Evolutionary conservation across 2,113 vertebrate genomes (phyloP).

Genomic region (Pteruthius melanotis): DNA sequence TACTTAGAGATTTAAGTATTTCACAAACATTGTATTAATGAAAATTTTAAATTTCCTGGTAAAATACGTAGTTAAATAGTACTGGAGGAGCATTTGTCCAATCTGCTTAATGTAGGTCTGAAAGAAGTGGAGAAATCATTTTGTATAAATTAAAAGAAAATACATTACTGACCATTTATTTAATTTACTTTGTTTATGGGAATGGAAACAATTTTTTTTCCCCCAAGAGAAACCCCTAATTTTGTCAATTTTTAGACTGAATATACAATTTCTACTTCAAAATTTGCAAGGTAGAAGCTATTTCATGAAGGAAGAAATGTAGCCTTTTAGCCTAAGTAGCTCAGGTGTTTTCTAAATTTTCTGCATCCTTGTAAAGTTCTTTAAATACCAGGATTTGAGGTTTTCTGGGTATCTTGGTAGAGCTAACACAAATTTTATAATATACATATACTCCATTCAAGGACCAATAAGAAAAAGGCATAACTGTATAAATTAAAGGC

Average conservation of each 20-base stretch:
- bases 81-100: neutral
- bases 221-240: neutral
- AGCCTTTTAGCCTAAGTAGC: neutral
- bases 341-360: neutral
- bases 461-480: neutral
- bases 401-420: neutral
- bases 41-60: neutral
- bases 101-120: rapidly evolving
- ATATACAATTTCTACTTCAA: neutral
- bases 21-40: neutral
- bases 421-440: neutral
- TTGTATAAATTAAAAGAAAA: neutral
- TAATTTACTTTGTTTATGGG: neutral
- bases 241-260: neutral
- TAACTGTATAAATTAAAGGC: neutral
- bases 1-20: neutral
- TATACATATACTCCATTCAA: neutral
- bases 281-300: neutral
- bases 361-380: neutral
- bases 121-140: neutral
- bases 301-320: neutral
- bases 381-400: neutral
- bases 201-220: neutral
- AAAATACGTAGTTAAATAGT: neutral
- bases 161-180: neutral